Base-by-base conservation (phyloP, 2,888 invertebrate genomes). In the Zelleria hepariella region DNA sequence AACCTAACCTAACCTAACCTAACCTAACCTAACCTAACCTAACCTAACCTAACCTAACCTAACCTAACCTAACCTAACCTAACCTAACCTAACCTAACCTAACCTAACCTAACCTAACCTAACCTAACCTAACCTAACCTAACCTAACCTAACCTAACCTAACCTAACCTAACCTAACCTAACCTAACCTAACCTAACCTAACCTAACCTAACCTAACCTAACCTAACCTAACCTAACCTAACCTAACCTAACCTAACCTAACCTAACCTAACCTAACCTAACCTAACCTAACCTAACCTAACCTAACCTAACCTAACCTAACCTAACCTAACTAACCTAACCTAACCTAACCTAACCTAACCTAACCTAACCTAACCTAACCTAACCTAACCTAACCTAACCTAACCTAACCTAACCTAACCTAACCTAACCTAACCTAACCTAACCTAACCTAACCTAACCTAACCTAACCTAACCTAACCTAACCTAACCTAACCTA, bases 41-140 rank as follows among this genome's bases (percentile, higher is more conserved):
- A 57, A 57, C 57, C 58, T 58, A 58, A 58, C 58, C 58, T 58
- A 51, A 58, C 58, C 58, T 58, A 58, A 58, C 51, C 58, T 51
- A 58, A 58, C 51, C 58, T 58, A 58, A 58, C 58, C 48, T 51
- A 48, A 58, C 48, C 58, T 58, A 58, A 58, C 58, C 58, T 51
- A 58, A 58, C 57, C 32, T 57, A 57, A 57, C 47, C 56, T 56
- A 56, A 56, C 56, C 24, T 54, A 56, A 56, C 56, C 56, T 27
- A 55, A 55, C 55, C 55, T 27, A 25, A 27, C 55, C 55, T 27
- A 55, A 55, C 55, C 55, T 55, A 55, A 26, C 25, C 25, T 55
- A 55, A 55, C 27, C 55, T 55, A 26, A 27, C 27, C 55, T 27
- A 55, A 55, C 27, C 55, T 27, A 55, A 42, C 42, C 42, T 42